Percentiles rank a stretch among this genome's conserved stretches.
Evolutionary conservation across 2,888 invertebrate species (phyloP).

Genomic region (Aporophyla lueneburgensis): DNA sequence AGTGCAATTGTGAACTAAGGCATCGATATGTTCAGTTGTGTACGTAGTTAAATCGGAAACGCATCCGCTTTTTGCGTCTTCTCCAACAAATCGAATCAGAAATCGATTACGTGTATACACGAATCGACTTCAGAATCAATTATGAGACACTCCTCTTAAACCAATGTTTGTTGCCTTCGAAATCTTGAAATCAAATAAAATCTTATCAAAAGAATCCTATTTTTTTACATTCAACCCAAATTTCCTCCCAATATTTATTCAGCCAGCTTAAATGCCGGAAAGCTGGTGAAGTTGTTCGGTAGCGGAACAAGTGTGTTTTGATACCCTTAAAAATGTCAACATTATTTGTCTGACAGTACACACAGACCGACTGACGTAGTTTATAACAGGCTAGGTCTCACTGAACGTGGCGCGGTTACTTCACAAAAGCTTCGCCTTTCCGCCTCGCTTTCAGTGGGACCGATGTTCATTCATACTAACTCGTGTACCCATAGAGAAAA

Average conservation of each 20-base stretch:
- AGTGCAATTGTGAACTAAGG: too few species aligned
- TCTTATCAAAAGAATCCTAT: slow-evolving; percentile 20
- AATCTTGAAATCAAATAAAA: slow-evolving; percentile 40
- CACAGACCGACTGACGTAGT: slow-evolving; percentile 65
- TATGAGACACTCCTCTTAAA: slow-evolving; percentile 29
- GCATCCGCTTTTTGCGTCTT: slow-evolving; percentile 39
- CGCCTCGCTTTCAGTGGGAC: slow-evolving; percentile 26
- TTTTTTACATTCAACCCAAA: slow-evolving; percentile 25
- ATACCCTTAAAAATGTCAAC: slow-evolving; percentile 46
- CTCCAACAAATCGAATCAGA: slow-evolving; percentile 42
- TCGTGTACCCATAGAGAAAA: slow-evolving; percentile 26
- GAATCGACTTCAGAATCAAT: slow-evolving; percentile 47
- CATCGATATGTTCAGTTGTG: slow-evolving; percentile 35
- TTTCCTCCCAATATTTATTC: slow-evolving; percentile 31
- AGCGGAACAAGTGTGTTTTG: slow-evolving; percentile 44
- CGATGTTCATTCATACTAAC: not conserved
- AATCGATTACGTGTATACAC: slow-evolving; percentile 40
- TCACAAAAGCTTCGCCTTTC: not conserved
- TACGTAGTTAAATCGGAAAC: slow-evolving; percentile 45
- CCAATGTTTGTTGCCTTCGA: slow-evolving; percentile 47
- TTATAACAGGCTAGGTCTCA: slow-evolving; percentile 12
- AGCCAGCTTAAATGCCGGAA: slow-evolving; percentile 35
- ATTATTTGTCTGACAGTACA: slow-evolving; percentile 49
- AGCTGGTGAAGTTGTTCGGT: slow-evolving; percentile 35
- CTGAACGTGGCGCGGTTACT: not conserved